Evolutionary conservation across 1,140 invertebrate genomes (phyloP).

Genomic region (Stegodyphus dumicola): DNA sequence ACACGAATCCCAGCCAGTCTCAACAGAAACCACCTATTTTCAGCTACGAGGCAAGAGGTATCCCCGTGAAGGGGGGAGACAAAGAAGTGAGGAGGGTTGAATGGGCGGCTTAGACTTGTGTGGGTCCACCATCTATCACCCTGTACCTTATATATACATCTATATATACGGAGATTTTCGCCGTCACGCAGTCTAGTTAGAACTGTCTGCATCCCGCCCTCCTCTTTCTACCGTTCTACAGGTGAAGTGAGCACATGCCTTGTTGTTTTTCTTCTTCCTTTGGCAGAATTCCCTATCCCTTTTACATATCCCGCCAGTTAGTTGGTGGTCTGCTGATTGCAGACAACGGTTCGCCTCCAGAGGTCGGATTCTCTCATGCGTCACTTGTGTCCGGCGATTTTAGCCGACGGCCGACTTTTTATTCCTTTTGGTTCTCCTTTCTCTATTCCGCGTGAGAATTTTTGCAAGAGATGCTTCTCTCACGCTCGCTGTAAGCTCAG

Average conservation of each 20-base stretch:
- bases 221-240: neutral
- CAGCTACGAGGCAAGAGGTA: neutral
- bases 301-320: neutral
- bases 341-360: no score
- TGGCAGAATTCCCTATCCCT: constrained; percentile 16
- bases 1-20: neutral
- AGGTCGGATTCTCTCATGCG: no score
- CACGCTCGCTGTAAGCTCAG: no score
- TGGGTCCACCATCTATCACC: constrained; percentile 24
- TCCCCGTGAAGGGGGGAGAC: no score
- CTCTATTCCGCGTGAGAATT: no score
- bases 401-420: no score
- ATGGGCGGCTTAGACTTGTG: constrained; percentile 13
- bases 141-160: no score
- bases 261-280: neutral
- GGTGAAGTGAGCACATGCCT: constrained; percentile 29
- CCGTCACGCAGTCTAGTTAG: constrained; percentile 53
- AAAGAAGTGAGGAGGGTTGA: neutral
- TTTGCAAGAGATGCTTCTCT: no score
- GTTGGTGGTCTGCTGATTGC: no score
- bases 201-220: constrained; percentile 41
- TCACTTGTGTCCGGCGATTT: no score
- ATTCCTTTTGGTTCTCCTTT: no score
- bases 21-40: neutral
- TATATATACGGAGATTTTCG: neutral